A percentile compares a stretch with the other conserved stretches of the same genome.
Conservation (phyloP, 2,888 invertebrate species). For the Tiphia femorata region DNA sequence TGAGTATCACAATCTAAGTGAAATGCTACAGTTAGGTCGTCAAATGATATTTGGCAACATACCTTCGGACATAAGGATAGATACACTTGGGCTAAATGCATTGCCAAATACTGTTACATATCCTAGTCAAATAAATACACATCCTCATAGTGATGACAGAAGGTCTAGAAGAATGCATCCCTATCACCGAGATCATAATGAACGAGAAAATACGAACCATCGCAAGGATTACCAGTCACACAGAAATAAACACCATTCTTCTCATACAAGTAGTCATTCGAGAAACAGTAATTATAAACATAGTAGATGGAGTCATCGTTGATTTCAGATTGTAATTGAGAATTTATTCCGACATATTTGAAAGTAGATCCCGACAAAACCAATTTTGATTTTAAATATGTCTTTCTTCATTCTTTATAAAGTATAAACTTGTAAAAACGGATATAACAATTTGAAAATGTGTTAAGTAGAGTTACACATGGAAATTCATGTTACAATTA, state of each 20-base stretch:
- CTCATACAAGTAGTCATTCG: conserved; percentile 32
- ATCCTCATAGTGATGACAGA: conserved; percentile 39
- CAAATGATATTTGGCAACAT: conserved; percentile 50
- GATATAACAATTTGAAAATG: neutral
- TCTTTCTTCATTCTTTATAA: too few species aligned
- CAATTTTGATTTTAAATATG: neutral
- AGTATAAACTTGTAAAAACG: neutral
- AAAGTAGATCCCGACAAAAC: too few species aligned
- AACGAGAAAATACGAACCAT: conserved; percentile 27
- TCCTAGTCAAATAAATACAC: conserved; percentile 39
- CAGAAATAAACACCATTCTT: conserved; percentile 31
- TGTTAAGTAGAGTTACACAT: too few species aligned
- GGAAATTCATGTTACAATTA: too few species aligned
- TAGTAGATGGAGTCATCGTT: conserved; percentile 44
- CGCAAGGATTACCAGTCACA: conserved; percentile 37
- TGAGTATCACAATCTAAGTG: conserved; percentile 31
- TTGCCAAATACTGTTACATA: conserved; percentile 26
- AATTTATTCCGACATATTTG: too few species aligned
- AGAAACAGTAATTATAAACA: conserved; percentile 28
- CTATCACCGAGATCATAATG: conserved; percentile 40
- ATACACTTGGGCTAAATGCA: conserved; percentile 33
- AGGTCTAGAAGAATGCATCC: conserved; percentile 44
- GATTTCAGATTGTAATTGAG: too few species aligned
- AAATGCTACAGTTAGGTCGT: conserved; percentile 47
- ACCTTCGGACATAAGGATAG: conserved; percentile 22